phyloP scores from a whole-genome alignment of 1,140 invertebrate species.

The Conus betulinus region DNA sequence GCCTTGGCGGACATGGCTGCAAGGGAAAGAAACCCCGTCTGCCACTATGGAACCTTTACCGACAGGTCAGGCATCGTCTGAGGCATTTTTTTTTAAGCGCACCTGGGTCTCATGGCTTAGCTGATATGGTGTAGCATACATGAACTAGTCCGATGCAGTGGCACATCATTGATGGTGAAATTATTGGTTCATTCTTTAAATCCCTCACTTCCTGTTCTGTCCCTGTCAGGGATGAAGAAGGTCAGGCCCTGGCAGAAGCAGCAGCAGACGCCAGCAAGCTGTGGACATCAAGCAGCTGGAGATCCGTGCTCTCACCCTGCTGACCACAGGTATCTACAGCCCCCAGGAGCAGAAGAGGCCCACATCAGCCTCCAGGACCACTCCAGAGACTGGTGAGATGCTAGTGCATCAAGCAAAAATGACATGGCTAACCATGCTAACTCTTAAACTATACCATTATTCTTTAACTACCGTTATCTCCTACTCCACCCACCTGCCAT shows the following conservation, averaged over 20 bases:
- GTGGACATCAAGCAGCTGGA: slow-evolving; percentile 63
- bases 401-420: background rate
- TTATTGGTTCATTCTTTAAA: no score
- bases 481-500: no score
- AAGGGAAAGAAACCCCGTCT: no score
- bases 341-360: slow-evolving; percentile 21
- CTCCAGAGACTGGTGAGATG: slow-evolving; percentile 24
- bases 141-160: no score
- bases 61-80: no score
- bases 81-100: no score
- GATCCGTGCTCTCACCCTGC: slow-evolving; percentile 57
- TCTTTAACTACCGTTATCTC: no score
- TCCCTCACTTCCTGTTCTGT: background rate
- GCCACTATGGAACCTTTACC: no score
- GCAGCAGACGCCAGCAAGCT: slow-evolving; percentile 68
- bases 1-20: no score
- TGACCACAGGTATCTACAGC: slow-evolving; percentile 60
- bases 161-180: no score
- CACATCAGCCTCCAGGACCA: slow-evolving; percentile 9
- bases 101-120: no score
- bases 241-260: slow-evolving; percentile 69
- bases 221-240: slow-evolving; percentile 60
- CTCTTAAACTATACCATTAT: background rate
- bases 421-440: background rate
- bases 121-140: no score